Conservation (phyloP, 2,888 invertebrate species). For the Rhagophthalmus giganteus region DNA sequence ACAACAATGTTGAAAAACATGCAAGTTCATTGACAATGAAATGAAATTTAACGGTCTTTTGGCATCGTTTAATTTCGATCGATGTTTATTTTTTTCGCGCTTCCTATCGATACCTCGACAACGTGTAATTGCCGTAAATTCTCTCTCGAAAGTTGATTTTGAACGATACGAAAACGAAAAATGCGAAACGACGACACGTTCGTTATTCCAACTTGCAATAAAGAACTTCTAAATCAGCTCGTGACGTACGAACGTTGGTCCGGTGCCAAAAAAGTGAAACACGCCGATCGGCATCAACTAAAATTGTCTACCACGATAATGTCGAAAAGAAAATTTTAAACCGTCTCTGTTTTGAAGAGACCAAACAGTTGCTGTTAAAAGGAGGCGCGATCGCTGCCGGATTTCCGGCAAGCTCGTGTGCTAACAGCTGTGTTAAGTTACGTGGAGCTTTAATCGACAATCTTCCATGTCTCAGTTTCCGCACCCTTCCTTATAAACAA, state of each 20-base stretch:
- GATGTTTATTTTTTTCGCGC: no score
- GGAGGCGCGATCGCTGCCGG: slow-evolving; percentile 46
- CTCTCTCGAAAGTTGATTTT: no score
- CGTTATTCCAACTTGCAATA: slow-evolving; percentile 6
- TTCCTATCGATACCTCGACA: no score
- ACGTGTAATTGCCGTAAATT: no score
- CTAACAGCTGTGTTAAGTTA: slow-evolving; percentile 45
- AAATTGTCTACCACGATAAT: slow-evolving; percentile 9
- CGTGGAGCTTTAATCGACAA: slow-evolving; percentile 21
- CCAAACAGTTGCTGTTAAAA: slow-evolving; percentile 7
- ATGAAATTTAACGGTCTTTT: slow-evolving; percentile 1
- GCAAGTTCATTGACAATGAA: slow-evolving; percentile 24
- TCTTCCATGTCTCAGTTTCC: slow-evolving; percentile 10
- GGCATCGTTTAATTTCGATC: neutral
- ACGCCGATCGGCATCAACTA: slow-evolving; percentile 13
- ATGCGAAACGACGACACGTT: no score
- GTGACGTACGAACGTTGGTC: slow-evolving; percentile 21
- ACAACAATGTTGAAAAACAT: slow-evolving; percentile 19
- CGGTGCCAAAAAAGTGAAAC: slow-evolving; percentile 19
- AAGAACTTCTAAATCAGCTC: slow-evolving; percentile 23
- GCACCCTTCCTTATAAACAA: slow-evolving; percentile 9
- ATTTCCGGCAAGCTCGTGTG: slow-evolving; percentile 49
- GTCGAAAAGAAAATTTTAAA: neutral
- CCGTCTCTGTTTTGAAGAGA: no score
- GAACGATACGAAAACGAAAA: no score